phyloP scores from a whole-genome alignment of 1,140 invertebrate species.

The Melipona quadrifasciata region DNA sequence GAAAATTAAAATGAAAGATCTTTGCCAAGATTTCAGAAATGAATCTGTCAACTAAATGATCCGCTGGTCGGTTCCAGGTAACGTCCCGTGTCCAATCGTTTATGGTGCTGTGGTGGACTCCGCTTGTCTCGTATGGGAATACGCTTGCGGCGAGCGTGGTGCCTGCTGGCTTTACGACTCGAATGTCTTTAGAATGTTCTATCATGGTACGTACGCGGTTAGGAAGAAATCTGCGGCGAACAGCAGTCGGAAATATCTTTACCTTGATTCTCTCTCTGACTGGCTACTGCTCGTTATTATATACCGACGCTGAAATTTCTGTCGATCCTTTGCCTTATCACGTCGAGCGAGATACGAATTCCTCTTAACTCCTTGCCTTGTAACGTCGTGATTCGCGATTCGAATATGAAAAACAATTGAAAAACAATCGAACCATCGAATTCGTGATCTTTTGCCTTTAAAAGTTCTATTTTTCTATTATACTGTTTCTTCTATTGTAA shows the following conservation, averaged over 20 bases:
- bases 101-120: conserved; percentile 96
- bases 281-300: neutral
- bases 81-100: conserved; percentile 95
- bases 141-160: conserved; percentile 89
- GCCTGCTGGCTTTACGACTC: conserved; percentile 93
- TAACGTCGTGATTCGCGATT: too few species aligned
- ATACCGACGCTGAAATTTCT: neutral
- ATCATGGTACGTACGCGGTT: conserved; percentile 86
- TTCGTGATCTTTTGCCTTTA: too few species aligned
- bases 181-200: conserved; percentile 91
- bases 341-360: neutral
- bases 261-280: neutral
- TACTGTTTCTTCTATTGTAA: too few species aligned
- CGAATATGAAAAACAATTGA: too few species aligned
- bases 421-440: too few species aligned
- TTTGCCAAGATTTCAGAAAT: neutral
- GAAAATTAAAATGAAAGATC: too few species aligned
- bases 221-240: conserved; percentile 15
- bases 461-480: too few species aligned
- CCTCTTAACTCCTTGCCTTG: neutral
- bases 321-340: neutral
- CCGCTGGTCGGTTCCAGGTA: conserved; percentile 81
- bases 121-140: conserved; percentile 94
- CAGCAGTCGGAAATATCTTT: neutral
- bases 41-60: neutral